Conservation (phyloP, 2,888 invertebrate species). For the Teleogryllus oceanicus region DNA sequence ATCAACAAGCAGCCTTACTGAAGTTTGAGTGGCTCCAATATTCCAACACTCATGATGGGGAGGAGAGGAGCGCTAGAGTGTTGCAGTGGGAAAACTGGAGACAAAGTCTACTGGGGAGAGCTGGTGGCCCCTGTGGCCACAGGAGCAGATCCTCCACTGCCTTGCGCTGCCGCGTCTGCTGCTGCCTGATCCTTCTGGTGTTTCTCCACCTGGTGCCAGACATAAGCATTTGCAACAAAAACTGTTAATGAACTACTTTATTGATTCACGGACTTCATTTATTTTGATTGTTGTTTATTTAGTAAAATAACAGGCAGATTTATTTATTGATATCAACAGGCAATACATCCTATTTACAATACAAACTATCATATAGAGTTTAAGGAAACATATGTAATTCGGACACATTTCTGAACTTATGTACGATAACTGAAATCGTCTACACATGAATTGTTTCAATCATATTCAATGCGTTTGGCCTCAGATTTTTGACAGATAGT, state of each 20-base stretch:
- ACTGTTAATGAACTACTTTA: not conserved
- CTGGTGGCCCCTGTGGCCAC: constrained; percentile 27
- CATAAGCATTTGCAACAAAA: constrained; percentile 32
- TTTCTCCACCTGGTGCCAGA: constrained; percentile 44
- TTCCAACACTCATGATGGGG: not conserved
- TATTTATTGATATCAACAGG: too few species aligned
- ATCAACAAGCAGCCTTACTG: not conserved
- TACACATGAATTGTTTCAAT: too few species aligned
- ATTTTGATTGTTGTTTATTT: not conserved
- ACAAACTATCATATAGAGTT: too few species aligned
- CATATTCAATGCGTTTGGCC: too few species aligned
- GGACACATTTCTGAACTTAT: too few species aligned
- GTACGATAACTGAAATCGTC: too few species aligned
- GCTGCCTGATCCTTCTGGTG: constrained; percentile 44
- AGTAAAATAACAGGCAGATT: too few species aligned
- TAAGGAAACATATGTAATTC: too few species aligned
- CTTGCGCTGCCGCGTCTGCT: constrained; percentile 37
- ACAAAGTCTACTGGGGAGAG: constrained; percentile 22
- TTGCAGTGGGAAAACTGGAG: constrained; percentile 11
- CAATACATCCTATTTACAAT: too few species aligned
- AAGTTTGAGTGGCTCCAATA: constrained; percentile 12
- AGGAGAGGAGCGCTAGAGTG: constrained; percentile 1
- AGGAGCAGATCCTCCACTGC: constrained; percentile 22
- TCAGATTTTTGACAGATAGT: too few species aligned
- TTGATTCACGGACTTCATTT: not conserved